Evolutionary conservation across 2,888 invertebrate species (phyloP), one percentile per base, ranked within the genome.

Genomic region (Morinoia aosen): DNA sequence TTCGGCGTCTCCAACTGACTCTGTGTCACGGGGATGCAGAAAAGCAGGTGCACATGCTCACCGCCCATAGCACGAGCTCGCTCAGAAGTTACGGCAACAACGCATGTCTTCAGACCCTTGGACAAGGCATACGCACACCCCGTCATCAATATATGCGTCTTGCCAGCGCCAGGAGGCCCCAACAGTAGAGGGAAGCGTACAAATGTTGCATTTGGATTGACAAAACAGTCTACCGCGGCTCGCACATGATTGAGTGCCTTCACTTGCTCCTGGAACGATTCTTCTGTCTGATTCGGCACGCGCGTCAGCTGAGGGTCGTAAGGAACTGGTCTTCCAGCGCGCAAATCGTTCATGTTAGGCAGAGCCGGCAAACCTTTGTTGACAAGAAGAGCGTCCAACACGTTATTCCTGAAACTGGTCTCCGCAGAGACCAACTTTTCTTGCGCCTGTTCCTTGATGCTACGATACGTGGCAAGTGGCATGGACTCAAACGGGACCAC

Each of bases 81-180:
- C 39, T 90, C 90, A 39, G 90, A 90, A 19, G 90, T 90, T n/a
- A 5, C 90, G 14, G 90, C 90, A 14, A 90, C 90, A 39, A 90
- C 90, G 3, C 1, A 14, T 14, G 90, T 90, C 39, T 90, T 90
- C 33, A 90, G 40, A 7, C 90, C 90, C n/a, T 90, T 90, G 14
- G 90, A 90, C 33, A 90, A 14, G n/a, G 90, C 90, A 39, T 90
- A 90, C 90, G 39, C 90, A 90, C 33, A 90, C 19, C 33, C 10
- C n/a, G 40, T 90, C 90, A 90, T n/a, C 39, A 90, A 39, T 1
- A 90, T 8, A 39, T 90, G 90, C n/a, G 90, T 39, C 39, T 90
- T 90, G 90, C 90, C 90, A 90, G 90, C 90, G n/a, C 3, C 90
- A 90, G 90, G 90, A 90, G 90, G 90, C 19, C 90, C 90, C 14